phyloP scores from a whole-genome alignment of 2,113 vertebrate genomes.

The Aegotheles bennettii region DNA sequence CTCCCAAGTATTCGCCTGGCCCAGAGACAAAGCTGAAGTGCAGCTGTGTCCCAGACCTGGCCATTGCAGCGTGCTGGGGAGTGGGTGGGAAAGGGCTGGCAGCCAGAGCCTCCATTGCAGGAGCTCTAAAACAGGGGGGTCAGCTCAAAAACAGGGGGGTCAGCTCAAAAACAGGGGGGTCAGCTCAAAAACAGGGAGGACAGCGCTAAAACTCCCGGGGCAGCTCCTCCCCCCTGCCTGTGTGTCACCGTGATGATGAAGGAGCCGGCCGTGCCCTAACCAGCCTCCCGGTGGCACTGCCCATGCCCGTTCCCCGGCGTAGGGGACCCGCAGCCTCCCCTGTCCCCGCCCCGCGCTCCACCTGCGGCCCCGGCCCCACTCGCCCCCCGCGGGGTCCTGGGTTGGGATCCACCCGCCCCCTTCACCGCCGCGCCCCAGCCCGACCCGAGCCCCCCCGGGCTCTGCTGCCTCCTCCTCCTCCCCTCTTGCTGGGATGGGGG shows the following conservation, averaged over 20 bases:
- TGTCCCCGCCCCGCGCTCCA: not conserved
- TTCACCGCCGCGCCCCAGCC: not conserved
- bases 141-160: not conserved
- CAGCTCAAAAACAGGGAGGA: too few species aligned
- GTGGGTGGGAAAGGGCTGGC: not conserved
- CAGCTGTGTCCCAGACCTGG: rapidly evolving
- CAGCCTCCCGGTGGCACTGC: rapidly evolving
- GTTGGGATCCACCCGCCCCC: not conserved
- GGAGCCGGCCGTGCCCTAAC: rapidly evolving
- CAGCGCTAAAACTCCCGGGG: not conserved
- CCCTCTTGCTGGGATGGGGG: not conserved
- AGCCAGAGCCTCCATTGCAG: rapidly evolving
- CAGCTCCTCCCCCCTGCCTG: not conserved
- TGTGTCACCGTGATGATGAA: not conserved
- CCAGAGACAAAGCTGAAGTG: not conserved
- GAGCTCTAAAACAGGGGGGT: not conserved
- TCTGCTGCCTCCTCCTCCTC: not conserved
- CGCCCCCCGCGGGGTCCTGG: rapidly evolving
- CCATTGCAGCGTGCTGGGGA: rapidly evolving
- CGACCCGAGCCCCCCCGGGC: too few species aligned
- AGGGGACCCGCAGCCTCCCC: not conserved
- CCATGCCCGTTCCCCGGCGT: rapidly evolving
- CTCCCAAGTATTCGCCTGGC: not conserved
- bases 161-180: too few species aligned
- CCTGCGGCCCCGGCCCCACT: rapidly evolving